A percentile compares a stretch with the other conserved stretches of the same genome.
Evolutionary conservation across 2,888 invertebrate species (phyloP).

Genomic region (Volucella zonaria): DNA sequence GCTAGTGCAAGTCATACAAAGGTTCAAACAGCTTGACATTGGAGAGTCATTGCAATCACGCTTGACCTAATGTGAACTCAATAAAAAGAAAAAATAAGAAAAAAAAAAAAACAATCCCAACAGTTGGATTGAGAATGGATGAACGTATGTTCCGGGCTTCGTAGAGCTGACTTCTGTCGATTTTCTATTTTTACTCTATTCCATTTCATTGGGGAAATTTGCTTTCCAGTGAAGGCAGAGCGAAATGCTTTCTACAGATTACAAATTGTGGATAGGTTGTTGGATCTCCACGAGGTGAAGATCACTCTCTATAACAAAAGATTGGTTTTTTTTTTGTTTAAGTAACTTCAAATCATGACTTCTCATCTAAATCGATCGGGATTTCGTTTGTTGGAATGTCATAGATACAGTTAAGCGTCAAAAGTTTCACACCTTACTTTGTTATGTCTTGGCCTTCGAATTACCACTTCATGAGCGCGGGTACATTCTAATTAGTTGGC

Average conservation of each 20-base stretch:
- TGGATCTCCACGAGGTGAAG: too few relatives aligned
- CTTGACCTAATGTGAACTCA: slow-evolving; percentile 60
- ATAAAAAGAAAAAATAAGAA: slow-evolving; percentile 9
- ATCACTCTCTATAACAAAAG: neutral
- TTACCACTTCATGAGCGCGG: neutral
- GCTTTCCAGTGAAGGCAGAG: too few relatives aligned
- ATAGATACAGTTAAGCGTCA: neutral
- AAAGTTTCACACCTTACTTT: slow-evolving; percentile 5
- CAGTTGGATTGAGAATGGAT: neutral
- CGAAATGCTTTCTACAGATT: too few relatives aligned
- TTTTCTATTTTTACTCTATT: too few relatives aligned
- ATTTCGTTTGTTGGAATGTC: neutral
- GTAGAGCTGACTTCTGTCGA: neutral
- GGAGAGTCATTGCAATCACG: slow-evolving; percentile 62
- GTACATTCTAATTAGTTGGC: slow-evolving; percentile 1
- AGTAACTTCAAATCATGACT: neutral
- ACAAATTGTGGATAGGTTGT: too few relatives aligned
- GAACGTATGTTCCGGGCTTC: neutral
- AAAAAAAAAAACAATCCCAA: too few relatives aligned
- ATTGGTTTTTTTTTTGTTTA: too few relatives aligned
- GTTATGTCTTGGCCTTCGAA: neutral
- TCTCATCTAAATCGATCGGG: neutral
- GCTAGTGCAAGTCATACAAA: slow-evolving; percentile 34
- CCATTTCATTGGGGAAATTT: too few relatives aligned
- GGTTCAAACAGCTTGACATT: slow-evolving; percentile 60